Percentiles rank a stretch among this genome's conserved stretches.
phyloP scores from a whole-genome alignment of 2,113 vertebrate species.

The Merops nubicus region DNA sequence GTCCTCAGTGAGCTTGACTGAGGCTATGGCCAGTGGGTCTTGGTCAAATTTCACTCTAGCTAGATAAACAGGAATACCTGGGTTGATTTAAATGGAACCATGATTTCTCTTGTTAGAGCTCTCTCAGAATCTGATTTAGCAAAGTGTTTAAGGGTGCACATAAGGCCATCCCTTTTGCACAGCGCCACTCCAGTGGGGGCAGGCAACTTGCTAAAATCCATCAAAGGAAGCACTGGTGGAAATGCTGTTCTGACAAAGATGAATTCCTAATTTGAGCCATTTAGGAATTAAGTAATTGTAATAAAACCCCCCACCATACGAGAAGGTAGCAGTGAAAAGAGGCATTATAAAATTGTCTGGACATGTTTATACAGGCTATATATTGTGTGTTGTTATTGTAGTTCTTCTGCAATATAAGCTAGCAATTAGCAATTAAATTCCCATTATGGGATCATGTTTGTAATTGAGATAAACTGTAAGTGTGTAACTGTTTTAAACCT shows the following conservation, averaged over 20 bases:
- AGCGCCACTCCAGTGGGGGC: neutral
- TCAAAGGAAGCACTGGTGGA: neutral
- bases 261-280: neutral
- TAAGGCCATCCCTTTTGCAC: neutral
- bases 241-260: neutral
- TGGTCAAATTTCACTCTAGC: neutral
- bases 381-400: conserved; percentile 13
- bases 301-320: neutral
- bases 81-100: neutral
- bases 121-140: neutral
- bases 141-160: neutral
- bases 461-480: conserved; percentile 75
- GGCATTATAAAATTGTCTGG: conserved; percentile 19
- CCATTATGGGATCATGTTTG: conserved; percentile 73
- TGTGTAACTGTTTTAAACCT: conserved; percentile 69
- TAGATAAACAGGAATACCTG: neutral
- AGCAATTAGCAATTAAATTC: conserved; percentile 76
- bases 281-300: conserved; percentile 13
- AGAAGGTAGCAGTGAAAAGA: conserved; percentile 38
- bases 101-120: neutral
- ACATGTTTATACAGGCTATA: conserved; percentile 28
- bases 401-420: conserved; percentile 55
- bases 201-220: neutral
- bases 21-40: neutral
- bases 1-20: neutral